These are phyloP conservation scores for Corella eumyota DNA, from an alignment of 23 tunicate species.

Conservation along the genomic window DNA sequence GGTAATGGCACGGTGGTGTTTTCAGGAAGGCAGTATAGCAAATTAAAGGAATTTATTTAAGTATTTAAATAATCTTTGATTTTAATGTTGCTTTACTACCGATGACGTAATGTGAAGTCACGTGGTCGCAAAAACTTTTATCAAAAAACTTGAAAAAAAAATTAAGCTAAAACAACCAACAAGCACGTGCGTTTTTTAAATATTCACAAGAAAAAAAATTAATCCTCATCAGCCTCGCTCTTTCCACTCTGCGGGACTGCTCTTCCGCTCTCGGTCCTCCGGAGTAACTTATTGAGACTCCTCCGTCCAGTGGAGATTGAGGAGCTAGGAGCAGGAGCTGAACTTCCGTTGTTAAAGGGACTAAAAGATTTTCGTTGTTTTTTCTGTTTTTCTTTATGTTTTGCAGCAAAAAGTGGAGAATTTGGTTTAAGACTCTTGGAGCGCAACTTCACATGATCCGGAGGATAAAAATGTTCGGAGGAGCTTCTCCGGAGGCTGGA, in stretches of 20 bases:
- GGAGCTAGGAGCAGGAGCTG: not conserved
- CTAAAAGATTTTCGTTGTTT: constrained; percentile 15
- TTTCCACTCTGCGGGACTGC: constrained; percentile 8
- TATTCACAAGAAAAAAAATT: no score
- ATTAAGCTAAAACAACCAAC: no score
- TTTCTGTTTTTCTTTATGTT: constrained; percentile 43
- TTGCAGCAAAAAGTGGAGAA: constrained; percentile 17
- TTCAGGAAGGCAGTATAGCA: no score
- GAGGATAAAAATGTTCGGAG: constrained; percentile 23
- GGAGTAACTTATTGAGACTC: constrained; percentile 16
- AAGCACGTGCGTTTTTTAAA: no score
- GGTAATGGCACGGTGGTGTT: no score
- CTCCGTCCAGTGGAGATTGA: constrained; percentile 5
- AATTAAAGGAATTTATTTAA: no score
- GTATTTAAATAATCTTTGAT: no score
- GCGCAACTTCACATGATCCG: constrained; percentile 17
- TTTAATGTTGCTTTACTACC: no score
- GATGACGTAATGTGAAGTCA: no score
- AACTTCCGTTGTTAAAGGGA: constrained; percentile 2
- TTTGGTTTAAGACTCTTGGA: constrained; percentile 8
- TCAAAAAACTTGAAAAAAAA: no score
- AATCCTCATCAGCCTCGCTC: not conserved
- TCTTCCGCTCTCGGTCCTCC: constrained; percentile 65
- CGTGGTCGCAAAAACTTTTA: no score
- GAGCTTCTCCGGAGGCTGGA: constrained; percentile 47